Base-by-base conservation (phyloP, 2,113 vertebrate species). In the Isichthys henryi region DNA sequence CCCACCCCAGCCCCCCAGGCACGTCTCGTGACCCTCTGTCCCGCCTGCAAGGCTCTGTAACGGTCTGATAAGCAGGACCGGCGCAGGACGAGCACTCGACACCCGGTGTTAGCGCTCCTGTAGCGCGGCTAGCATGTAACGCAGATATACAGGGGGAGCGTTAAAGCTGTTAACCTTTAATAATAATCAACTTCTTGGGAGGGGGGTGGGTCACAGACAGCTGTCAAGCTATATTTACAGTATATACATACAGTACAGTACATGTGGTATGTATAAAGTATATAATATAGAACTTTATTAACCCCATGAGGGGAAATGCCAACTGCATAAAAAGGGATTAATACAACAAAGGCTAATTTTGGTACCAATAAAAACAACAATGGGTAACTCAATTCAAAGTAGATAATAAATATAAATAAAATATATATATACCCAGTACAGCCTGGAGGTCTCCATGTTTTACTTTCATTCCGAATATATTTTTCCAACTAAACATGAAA, bases 401-500 rank as follows among this genome's bases (percentile, higher is more conserved):
- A 58, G 21, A 10, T n/a, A 58, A 58, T 56, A 56, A 19, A 56
- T 21, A 56, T 5, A 56, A 21, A 56, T 9, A 49, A 1, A 49
- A 49, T 1, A 49, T 49, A 11, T 2, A 58, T 8, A 23, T 23
- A 58, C 21, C 21, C 21, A 23, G 7, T n/a, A 66, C 58, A 27
- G n/a, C n/a, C 27, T 77, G 15, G 31, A 39, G 70, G 27, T 35
- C 70, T 77, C 5, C 5, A 77, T 17, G 27, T 77, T 77, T 77
- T 2, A 6, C 31, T 39, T 39, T 77, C 31, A 77, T 35, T 4
- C 74, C 6, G 31, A 35, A n/a, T 83, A 56, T 89, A 53, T 82
- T 53, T 90, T 93, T 91, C 88, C 89, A 91, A 89, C 92, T 94
- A 93, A 85, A 93, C 92, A 95, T 96, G 95, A 95, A 96, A 95